Conservation (phyloP, 2,888 invertebrate species). For the Drosophila lutescens region DNA sequence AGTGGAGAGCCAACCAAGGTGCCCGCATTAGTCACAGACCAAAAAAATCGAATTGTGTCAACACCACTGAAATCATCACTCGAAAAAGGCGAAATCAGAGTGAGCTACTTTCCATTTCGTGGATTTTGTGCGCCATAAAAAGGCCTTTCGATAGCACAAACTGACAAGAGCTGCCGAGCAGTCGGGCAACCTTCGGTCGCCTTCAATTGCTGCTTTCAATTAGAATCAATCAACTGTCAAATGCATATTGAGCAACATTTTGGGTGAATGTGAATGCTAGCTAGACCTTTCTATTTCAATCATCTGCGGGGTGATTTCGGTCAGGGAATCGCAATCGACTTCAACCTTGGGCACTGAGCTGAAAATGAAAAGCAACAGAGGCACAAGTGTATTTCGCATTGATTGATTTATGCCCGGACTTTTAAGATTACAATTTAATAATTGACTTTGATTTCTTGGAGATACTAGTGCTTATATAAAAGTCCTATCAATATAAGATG, state of each 20-base stretch:
- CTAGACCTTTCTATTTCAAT: slow-evolving; percentile 36
- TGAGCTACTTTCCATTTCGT: slow-evolving; percentile 35
- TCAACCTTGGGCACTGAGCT: slow-evolving; percentile 9
- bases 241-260: slow-evolving; percentile 36
- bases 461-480: not conserved
- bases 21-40: slow-evolving; percentile 37
- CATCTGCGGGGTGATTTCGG: slow-evolving; percentile 10
- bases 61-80: slow-evolving; percentile 35
- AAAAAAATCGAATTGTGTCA: slow-evolving; percentile 25
- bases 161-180: slow-evolving; percentile 11
- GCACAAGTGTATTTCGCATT: not conserved
- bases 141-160: slow-evolving; percentile 22
- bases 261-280: slow-evolving; percentile 18
- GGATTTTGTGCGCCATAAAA: slow-evolving; percentile 19
- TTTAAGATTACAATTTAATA: not conserved
- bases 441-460: not conserved
- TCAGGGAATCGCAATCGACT: slow-evolving; percentile 12
- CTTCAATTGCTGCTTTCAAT: slow-evolving; percentile 38
- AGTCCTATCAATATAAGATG: not conserved
- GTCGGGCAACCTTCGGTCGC: slow-evolving; percentile 14
- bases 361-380: slow-evolving; percentile 2
- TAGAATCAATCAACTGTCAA: slow-evolving; percentile 42
- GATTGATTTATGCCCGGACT: slow-evolving; percentile 6
- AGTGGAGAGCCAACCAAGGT: slow-evolving; percentile 23
- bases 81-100: slow-evolving; percentile 32